Evolutionary conservation across 2,888 invertebrate genomes (phyloP).

Genomic region (Drosophila testacea): DNA sequence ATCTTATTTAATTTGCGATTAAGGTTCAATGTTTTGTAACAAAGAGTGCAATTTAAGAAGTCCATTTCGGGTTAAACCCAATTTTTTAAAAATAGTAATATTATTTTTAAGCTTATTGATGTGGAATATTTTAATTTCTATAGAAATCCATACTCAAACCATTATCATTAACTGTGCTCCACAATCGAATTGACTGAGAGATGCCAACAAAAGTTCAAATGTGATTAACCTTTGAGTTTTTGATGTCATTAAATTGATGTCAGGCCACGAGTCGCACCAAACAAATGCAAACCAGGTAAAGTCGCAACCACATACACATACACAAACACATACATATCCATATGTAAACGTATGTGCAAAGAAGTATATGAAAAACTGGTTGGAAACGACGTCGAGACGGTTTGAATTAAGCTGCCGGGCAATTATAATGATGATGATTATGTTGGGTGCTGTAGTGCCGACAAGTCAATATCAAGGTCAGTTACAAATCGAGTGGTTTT

Average conservation of each 20-base stretch:
- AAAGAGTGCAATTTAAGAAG: no score
- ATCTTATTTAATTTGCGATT: no score
- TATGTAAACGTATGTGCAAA: constrained; percentile 7
- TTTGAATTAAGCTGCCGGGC: constrained; percentile 53
- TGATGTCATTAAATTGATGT: constrained; percentile 70
- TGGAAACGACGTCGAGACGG: constrained; percentile 37
- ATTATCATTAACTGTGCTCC: neutral
- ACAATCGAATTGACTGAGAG: constrained; percentile 4
- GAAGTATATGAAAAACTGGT: constrained; percentile 56
- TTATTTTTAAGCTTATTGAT: no score
- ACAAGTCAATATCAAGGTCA: constrained; percentile 78
- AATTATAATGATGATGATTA: constrained; percentile 40
- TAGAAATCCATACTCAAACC: neutral
- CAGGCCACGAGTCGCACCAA: constrained; percentile 36
- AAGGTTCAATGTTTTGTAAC: no score
- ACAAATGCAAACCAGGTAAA: constrained; percentile 41
- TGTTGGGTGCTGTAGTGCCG: constrained; percentile 26
- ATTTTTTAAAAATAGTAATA: no score
- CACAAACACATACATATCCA: neutral
- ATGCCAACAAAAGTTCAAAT: constrained; percentile 64
- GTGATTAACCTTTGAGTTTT: constrained; percentile 76
- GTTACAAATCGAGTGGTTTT: constrained; percentile 66
- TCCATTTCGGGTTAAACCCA: no score
- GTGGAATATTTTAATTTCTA: neutral
- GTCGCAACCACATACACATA: constrained; percentile 3